A percentile compares a stretch with the other conserved stretches of the same genome.
phyloP scores from a whole-genome alignment of 2,797 vertebrate genomes.

The Gambusia yucatana region DNA sequence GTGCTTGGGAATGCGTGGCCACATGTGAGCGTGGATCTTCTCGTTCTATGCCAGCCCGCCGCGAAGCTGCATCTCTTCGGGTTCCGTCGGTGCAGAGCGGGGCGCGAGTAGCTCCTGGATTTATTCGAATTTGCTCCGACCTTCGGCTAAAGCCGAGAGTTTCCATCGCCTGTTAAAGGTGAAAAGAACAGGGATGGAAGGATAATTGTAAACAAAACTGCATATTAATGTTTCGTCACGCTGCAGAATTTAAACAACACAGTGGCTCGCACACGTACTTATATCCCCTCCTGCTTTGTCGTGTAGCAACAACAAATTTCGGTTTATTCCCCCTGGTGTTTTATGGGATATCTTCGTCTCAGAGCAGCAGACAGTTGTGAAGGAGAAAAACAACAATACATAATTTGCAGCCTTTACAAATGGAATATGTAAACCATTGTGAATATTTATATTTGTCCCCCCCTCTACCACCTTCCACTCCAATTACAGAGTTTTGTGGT shows the following conservation, averaged over 20 bases:
- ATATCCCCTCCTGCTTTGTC: neutral
- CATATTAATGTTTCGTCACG: neutral
- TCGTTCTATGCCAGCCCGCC: neutral
- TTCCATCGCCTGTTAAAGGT: neutral
- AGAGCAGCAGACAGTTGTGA: neutral
- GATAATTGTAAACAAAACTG: neutral
- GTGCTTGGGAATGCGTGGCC: neutral
- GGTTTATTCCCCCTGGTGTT: neutral
- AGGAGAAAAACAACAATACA: neutral
- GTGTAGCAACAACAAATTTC: neutral
- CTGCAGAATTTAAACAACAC: neutral
- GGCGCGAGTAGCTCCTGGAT: neutral
- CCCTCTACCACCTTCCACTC: neutral
- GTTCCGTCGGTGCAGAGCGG: neutral
- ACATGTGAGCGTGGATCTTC: neutral
- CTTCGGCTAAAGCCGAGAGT: neutral
- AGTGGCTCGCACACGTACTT: neutral
- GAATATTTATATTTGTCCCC: neutral
- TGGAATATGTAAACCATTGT: neutral
- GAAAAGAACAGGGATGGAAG: neutral
- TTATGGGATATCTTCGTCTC: neutral
- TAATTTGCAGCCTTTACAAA: neutral
- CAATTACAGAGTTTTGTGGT: neutral
- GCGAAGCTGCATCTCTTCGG: neutral
- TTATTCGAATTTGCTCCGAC: neutral